phyloP scores from a whole-genome alignment of 2,888 invertebrate genomes.

The Buathra laborator region DNA sequence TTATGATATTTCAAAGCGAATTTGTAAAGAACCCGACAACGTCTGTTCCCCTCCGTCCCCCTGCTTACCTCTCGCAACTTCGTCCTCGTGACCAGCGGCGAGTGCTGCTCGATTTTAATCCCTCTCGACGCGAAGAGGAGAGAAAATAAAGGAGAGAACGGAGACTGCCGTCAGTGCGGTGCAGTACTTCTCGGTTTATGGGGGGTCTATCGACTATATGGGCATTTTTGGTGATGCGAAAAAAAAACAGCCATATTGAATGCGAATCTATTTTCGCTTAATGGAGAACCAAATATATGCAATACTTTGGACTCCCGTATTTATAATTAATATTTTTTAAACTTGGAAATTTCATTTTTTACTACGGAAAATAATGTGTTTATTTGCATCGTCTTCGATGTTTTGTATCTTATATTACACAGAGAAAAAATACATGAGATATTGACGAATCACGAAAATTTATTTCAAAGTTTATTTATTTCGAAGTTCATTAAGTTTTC shows the following conservation, averaged over 20 bases:
- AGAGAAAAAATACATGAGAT: too few species aligned
- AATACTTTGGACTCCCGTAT: neutral
- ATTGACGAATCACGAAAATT: too few species aligned
- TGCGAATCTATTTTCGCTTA: neutral
- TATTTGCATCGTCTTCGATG: neutral
- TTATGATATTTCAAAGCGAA: conserved; percentile 49
- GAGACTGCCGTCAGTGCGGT: conserved; percentile 1
- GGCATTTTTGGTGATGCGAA: neutral
- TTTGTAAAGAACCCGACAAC: conserved; percentile 20
- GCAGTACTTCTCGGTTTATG: conserved; percentile 9
- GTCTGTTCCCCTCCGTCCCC: neutral
- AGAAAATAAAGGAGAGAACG: neutral
- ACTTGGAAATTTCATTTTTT: too few species aligned
- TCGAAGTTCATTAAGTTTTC: too few species aligned
- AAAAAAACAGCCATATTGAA: neutral
- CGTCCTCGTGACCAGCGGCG: conserved; percentile 4
- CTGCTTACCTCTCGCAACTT: neutral
- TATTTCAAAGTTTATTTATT: too few species aligned
- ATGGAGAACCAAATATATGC: neutral
- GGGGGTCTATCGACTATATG: neutral
- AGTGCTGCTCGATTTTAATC: conserved; percentile 38
- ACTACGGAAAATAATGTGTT: neutral
- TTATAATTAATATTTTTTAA: too few species aligned
- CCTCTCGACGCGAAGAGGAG: neutral
- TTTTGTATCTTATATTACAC: too few species aligned